Evolutionary conservation across 2,888 invertebrate genomes (phyloP).

Genomic region (Meteorus cinctellus): DNA sequence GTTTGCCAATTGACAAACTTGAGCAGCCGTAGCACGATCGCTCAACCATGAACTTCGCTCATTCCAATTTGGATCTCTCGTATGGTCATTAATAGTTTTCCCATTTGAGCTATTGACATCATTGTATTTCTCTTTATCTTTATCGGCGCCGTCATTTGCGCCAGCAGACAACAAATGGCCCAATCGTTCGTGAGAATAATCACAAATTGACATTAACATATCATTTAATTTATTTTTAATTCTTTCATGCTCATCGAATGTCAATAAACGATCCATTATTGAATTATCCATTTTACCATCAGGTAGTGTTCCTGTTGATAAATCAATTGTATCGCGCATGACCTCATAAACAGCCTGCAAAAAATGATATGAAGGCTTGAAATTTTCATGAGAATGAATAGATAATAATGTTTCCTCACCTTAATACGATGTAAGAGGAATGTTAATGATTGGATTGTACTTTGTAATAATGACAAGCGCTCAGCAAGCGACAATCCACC

Average conservation of each 20-base stretch:
- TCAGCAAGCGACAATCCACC: conserved; percentile 73
- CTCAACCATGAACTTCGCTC: conserved; percentile 76
- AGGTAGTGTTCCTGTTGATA: conserved; percentile 75
- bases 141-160: conserved; percentile 78
- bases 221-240: conserved; percentile 84
- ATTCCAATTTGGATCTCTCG: conserved; percentile 61
- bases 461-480: conserved; percentile 76
- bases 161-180: conserved; percentile 90
- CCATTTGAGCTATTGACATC: conserved; percentile 57
- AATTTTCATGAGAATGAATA: conserved; percentile 60
- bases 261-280: conserved; percentile 82
- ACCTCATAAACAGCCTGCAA: conserved; percentile 85
- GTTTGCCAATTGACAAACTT: conserved; percentile 84
- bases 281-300: conserved; percentile 64
- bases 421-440: conserved; percentile 76
- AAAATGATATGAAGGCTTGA: not conserved
- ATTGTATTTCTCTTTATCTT: conserved; percentile 64
- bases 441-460: conserved; percentile 75
- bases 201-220: conserved; percentile 87
- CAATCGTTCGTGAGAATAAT: conserved; percentile 94
- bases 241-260: conserved; percentile 80
- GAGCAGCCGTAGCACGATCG: conserved; percentile 82
- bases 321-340: conserved; percentile 84
- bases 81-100: conserved; percentile 54
- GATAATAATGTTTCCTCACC: conserved; percentile 41